Evolutionary conservation across 2,888 invertebrate species (phyloP).

Genomic region (Trachelus tabidus): DNA sequence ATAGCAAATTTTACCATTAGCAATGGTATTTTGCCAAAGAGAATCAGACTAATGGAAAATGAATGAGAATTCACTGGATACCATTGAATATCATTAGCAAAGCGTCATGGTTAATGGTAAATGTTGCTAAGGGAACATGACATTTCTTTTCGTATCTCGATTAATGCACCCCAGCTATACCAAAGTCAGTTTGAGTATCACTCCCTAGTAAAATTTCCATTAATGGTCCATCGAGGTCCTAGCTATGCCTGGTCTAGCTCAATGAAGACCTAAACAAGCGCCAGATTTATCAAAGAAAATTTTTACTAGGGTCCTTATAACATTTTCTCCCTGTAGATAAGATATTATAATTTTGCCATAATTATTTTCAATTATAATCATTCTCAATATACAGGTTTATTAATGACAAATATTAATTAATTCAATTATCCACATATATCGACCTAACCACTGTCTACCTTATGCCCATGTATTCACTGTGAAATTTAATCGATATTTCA

Average conservation of each 20-base stretch:
- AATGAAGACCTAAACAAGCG: too few species aligned
- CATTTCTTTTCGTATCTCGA: neutral
- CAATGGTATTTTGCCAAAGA: neutral
- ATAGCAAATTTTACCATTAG: neutral
- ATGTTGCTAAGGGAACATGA: neutral
- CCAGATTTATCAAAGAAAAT: neutral
- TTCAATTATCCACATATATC: neutral
- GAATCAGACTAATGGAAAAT: neutral
- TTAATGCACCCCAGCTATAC: neutral
- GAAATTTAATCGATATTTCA: neutral
- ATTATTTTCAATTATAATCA: neutral
- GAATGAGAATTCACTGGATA: neutral
- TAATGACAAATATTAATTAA: neutral
- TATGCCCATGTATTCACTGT: neutral
- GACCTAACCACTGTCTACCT: neutral
- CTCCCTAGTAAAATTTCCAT: neutral
- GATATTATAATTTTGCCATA: neutral
- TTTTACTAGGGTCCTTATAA: neutral
- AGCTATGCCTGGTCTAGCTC: too few species aligned
- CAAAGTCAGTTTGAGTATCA: neutral
- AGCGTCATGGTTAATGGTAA: neutral
- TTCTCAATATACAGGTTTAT: neutral
- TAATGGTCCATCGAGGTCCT: neutral
- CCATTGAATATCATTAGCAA: neutral
- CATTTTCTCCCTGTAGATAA: neutral